These are phyloP conservation scores for Thera obeliscata DNA, from an alignment of 2,888 invertebrate genomes.

Conservation along the genomic window DNA sequence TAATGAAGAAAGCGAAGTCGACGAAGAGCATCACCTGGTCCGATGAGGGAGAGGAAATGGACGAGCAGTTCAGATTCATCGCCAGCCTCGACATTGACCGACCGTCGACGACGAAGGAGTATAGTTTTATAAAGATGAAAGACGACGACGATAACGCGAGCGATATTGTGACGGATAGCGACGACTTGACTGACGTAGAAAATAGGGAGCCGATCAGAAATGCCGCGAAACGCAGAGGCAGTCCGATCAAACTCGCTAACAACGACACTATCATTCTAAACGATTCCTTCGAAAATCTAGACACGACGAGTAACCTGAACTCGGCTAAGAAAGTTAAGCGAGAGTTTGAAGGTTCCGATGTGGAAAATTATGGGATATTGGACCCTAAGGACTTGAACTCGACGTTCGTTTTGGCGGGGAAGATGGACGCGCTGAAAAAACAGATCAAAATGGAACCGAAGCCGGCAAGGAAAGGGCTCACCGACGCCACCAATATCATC, in stretches of 20 bases:
- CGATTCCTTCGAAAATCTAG: constrained; percentile 71
- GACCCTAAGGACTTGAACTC: constrained; percentile 74
- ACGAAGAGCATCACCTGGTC: constrained; percentile 86
- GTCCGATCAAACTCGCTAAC: constrained; percentile 69
- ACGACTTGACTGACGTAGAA: constrained; percentile 67
- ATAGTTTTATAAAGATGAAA: constrained; percentile 44
- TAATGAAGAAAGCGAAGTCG: constrained; percentile 85
- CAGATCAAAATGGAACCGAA: constrained; percentile 52
- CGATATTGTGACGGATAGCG: constrained; percentile 68
- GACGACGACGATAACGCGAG: constrained; percentile 53
- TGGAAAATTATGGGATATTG: constrained; percentile 62
- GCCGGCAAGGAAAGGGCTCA: constrained; percentile 60
- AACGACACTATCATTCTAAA: constrained; percentile 76
- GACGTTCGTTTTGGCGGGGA: constrained; percentile 74
- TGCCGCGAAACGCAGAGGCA: constrained; percentile 70
- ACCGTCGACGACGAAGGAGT: constrained; percentile 56
- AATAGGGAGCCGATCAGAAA: constrained; percentile 56
- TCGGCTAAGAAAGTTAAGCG: constrained; percentile 71
- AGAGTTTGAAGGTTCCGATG: constrained; percentile 53
- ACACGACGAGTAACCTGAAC: constrained; percentile 61
- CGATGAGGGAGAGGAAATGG: constrained; percentile 67
- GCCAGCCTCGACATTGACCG: constrained; percentile 64
- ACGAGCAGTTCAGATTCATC: constrained; percentile 66
- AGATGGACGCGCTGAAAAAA: constrained; percentile 59
- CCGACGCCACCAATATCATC: constrained; percentile 70